Base-by-base conservation (phyloP, 2,797 vertebrate species). In the Limosa lapponica region DNA sequence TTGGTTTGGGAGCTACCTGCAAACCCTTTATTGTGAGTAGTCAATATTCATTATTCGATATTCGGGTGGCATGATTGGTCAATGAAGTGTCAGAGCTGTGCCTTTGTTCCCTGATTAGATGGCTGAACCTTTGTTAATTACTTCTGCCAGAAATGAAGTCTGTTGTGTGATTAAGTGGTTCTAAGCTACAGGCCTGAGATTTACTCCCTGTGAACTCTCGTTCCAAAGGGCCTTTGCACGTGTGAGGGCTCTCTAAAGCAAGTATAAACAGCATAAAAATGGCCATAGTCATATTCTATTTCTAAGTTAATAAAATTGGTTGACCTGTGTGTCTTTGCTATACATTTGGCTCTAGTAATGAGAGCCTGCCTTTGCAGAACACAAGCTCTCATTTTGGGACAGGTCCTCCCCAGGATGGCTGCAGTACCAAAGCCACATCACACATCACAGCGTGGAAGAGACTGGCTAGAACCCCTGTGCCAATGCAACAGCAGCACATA, bases 81-180 rank as follows among this genome's bases (percentile, higher is more conserved):
- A 97, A 89, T 93, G 90, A 96, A 84, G 95, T 95, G 93, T 86
- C 92, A 90, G 90, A 95, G 65, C 85, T 6, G 16, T 97, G 87
- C 95, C 87, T 96, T 91, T 96, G 87, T 95, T 94, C 93, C 88
- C 81, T 92, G 95, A 96, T 94, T 93, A 96, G 94, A 93, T 96
- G 93, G 90, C 91, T 96, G 95, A 97, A 95, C 93, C 91, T 96
- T 95, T 96, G 96, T 96, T 97, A 97, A 97, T 97, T 97, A 97
- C 96, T 97, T 96, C 96, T 97, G 96, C 97, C 95, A 97, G 93
- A 89, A 95, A 97, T 96, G 90, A 96, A 97, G 96, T 96, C 95
- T 71, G 93, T 83, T 95, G 74, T 94, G 94, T 97, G 96, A 97
- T 97, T 96, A 97, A 97, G 95, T 92, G 90, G 93, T 95, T 97